These are phyloP conservation scores for Erebia epiphron DNA, from an alignment of 2,888 invertebrate genomes.

Conservation along the genomic window DNA sequence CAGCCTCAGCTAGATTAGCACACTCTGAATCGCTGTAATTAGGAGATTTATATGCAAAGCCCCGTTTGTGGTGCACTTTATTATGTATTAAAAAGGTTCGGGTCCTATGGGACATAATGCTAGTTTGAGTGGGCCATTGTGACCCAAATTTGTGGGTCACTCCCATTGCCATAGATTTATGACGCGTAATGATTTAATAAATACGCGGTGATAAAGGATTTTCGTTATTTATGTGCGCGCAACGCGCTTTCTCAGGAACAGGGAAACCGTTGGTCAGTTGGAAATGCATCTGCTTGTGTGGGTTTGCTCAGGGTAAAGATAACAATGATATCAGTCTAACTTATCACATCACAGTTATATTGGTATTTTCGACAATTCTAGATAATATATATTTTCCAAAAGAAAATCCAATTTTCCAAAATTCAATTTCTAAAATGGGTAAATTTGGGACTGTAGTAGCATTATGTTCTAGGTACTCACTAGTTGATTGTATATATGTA, in stretches of 20 bases:
- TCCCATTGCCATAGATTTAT: slow-evolving; percentile 77
- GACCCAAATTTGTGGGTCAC: slow-evolving; percentile 72
- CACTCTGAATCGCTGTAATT: slow-evolving; percentile 74
- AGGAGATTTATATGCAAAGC: slow-evolving; percentile 83
- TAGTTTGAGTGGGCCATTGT: slow-evolving; percentile 66
- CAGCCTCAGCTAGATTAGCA: slow-evolving; percentile 71
- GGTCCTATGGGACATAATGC: slow-evolving; percentile 58
- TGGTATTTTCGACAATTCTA: no score
- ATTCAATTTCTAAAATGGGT: no score
- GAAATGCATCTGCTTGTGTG: slow-evolving; percentile 40
- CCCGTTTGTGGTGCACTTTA: slow-evolving; percentile 77
- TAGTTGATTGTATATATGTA: no score
- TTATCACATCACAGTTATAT: no score
- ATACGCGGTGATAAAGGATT: slow-evolving; percentile 63
- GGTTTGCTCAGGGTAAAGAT: background rate
- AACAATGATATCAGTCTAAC: no score
- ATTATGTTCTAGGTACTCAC: no score
- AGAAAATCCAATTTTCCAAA: no score
- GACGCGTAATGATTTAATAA: slow-evolving; percentile 72
- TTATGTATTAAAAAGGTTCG: slow-evolving; percentile 70
- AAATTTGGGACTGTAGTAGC: no score
- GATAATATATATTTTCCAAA: no score
- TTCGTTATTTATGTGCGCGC: slow-evolving; percentile 51
- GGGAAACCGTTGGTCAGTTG: slow-evolving; percentile 47
- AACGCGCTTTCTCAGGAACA: slow-evolving; percentile 47